Base-by-base conservation (phyloP, 2,797 vertebrate genomes). In the Danio tinwini region DNA sequence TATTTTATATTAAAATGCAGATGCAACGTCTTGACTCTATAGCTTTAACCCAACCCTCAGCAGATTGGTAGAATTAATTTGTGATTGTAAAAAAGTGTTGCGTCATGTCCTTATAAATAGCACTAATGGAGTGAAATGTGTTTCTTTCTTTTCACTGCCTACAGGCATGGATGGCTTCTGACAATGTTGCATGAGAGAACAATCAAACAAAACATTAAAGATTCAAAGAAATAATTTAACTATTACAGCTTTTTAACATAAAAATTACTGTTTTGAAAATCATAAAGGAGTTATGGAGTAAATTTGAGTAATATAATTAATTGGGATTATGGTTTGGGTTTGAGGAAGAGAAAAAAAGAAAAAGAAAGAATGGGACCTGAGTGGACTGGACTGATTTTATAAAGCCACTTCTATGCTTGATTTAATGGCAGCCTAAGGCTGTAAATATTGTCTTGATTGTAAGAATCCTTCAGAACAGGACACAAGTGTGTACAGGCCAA, bases 371-470 rank as follows among this genome's bases (percentile, higher is more conserved):
- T 29, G 40, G 6, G 17, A 62, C 55, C 56, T 62, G 59, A 37
- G 76, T 72, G 64, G 80, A 79, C 79, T 74, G 64, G 49, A 77
- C 72, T 79, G 49, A 61, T 81, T 50, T 78, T 61, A 73, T 81
- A 81, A 78, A 67, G 71, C 62, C 80, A 74, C 49, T 83, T 75
- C 68, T 71, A 73, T 65, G 52, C 63, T 61, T 58, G 64, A 75
- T 53, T 73, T 83, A 86, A 86, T 85, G 72, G 83, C 56, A 81
- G 77, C 83, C 85, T 78, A 49, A 80, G 64, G 83, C 62, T 70
- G 59, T 47, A 19, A 67, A 74, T 61, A 73, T 19, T 55, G 47
- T 53, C 78, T 74, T 73, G 58, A 73, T 40, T 61, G 61, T 53
- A 52, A 80, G 37, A 70, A 74, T 49, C 50, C 72, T 45, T 71